Percentiles rank a stretch among this genome's conserved stretches.
phyloP scores from a whole-genome alignment of 1,140 invertebrate species.

The Dreissena rostriformis region DNA sequence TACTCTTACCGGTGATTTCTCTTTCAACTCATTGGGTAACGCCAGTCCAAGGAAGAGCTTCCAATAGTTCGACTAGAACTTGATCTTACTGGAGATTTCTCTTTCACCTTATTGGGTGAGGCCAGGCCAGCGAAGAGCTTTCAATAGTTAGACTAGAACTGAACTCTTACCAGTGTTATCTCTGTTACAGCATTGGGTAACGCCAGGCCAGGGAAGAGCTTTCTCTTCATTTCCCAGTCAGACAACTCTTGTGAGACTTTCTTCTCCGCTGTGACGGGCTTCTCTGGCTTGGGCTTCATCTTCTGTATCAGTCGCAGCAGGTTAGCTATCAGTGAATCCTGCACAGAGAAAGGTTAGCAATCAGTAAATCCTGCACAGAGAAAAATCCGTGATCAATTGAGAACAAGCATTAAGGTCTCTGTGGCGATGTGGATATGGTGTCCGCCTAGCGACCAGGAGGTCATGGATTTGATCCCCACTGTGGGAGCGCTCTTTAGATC shows the following conservation, averaged over 20 bases:
- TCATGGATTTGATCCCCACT: no score
- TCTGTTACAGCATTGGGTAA: constrained; percentile 89
- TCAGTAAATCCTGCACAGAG: constrained; percentile 90
- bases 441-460: no score
- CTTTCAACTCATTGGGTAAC: background rate
- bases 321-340: constrained; percentile 96
- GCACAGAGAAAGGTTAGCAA: constrained; percentile 88
- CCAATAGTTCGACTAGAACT: background rate
- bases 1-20: no score
- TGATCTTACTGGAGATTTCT: no score
- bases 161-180: constrained; percentile 67
- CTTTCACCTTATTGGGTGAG: no score
- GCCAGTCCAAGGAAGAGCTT: background rate
- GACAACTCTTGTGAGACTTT: constrained; percentile 79
- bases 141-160: no score
- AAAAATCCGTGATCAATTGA: constrained; percentile 77
- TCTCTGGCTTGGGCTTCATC: constrained; percentile 88
- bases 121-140: no score
- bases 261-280: constrained; percentile 78
- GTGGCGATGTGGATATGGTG: no score
- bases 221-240: constrained; percentile 83
- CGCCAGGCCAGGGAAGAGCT: constrained; percentile 94
- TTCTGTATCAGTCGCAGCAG: constrained; percentile 96
- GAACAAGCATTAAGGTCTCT: no score
- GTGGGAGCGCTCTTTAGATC: no score